phyloP scores from a whole-genome alignment of 2,797 vertebrate species.

The Cirrhinus mrigala region DNA sequence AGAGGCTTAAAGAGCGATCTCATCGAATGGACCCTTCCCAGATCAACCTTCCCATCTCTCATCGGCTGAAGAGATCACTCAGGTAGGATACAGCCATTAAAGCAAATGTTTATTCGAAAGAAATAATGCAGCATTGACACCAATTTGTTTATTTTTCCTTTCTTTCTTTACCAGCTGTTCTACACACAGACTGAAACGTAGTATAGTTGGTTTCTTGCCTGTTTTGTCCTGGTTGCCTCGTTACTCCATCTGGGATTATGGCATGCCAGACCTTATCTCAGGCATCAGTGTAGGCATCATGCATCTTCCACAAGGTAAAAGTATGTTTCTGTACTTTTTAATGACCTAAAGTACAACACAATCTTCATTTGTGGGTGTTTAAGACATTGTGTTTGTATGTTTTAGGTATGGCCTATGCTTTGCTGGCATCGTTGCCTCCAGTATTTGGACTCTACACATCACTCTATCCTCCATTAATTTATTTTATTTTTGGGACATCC shows the following conservation, averaged over 20 bases:
- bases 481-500: slow-evolving; percentile 95
- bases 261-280: slow-evolving; percentile 88
- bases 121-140: background rate
- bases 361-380: background rate
- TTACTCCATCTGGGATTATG: slow-evolving; percentile 91
- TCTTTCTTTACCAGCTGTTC: slow-evolving; percentile 82
- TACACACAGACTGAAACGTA: slow-evolving; percentile 73
- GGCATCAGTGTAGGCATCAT: slow-evolving; percentile 98
- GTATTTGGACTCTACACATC: slow-evolving; percentile 94
- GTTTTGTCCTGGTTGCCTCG: slow-evolving; percentile 90
- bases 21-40: slow-evolving; percentile 71
- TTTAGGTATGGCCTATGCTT: slow-evolving; percentile 92
- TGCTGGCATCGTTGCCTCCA: slow-evolving; percentile 91
- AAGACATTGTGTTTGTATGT: background rate
- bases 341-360: background rate
- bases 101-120: background rate
- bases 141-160: too few species aligned
- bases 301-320: slow-evolving; percentile 96
- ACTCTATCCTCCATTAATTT: slow-evolving; percentile 91
- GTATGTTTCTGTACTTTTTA: background rate
- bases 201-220: slow-evolving; percentile 82
- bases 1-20: slow-evolving; percentile 83
- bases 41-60: slow-evolving; percentile 59
- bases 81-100: slow-evolving; percentile 69
- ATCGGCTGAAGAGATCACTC: slow-evolving; percentile 72